Conservation (phyloP, 2,888 invertebrate species). For the Habroteleia sp. region DNA sequence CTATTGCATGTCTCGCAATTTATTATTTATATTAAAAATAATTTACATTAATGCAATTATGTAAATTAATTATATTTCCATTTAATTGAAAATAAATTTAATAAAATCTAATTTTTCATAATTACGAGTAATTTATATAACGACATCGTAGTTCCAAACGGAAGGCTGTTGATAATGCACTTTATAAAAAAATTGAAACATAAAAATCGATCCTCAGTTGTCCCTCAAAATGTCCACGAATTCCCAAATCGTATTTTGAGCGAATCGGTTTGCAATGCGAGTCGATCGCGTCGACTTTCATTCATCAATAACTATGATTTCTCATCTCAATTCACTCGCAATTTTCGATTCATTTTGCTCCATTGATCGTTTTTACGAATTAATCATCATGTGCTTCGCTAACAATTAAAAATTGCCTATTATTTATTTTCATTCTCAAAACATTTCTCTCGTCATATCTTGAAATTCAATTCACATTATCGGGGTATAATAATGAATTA, state of each 20-base stretch:
- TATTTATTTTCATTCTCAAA: constrained; percentile 73
- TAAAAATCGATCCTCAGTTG: constrained; percentile 43
- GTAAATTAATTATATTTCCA: no score
- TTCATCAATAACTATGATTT: constrained; percentile 12
- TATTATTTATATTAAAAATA: no score
- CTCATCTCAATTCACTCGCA: constrained; percentile 20
- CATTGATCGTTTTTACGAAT: constrained; percentile 20
- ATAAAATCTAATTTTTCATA: no score
- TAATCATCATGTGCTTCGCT: constrained; percentile 71
- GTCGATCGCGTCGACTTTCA: constrained; percentile 68
- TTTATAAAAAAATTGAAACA: constrained; percentile 47
- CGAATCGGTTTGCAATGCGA: constrained; percentile 67
- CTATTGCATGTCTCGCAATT: no score
- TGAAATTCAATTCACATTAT: constrained; percentile 80
- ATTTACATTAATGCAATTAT: no score
- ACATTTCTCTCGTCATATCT: constrained; percentile 70
- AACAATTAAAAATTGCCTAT: constrained; percentile 80
- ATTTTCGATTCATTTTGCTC: constrained; percentile 11
- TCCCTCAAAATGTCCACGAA: constrained; percentile 62
- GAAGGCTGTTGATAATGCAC: constrained; percentile 69
- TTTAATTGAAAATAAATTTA: no score
- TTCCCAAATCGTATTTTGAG: constrained; percentile 54
- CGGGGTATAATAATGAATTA: constrained; percentile 79
- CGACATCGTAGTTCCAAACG: constrained; percentile 39
- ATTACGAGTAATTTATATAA: background rate